These are phyloP conservation scores for Drosophila pachea DNA, from an alignment of 1,140 invertebrate species.

Conservation along the genomic window DNA sequence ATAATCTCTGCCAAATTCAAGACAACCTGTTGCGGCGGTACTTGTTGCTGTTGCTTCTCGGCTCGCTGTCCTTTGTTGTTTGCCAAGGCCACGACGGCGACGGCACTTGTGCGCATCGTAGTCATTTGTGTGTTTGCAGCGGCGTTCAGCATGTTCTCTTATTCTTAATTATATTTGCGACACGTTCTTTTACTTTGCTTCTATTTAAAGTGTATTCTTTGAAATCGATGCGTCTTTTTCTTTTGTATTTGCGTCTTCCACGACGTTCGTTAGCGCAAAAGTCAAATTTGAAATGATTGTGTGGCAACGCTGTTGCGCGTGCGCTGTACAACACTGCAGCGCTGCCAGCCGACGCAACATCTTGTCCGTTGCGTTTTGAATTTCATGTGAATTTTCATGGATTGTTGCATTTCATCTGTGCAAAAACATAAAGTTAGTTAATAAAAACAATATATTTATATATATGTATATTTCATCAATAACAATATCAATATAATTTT, in stretches of 20 bases:
- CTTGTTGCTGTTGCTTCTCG: slow-evolving; percentile 42
- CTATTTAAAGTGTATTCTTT: background rate
- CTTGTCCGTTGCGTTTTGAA: slow-evolving; percentile 24
- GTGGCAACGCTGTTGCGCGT: slow-evolving; percentile 45
- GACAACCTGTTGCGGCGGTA: slow-evolving; percentile 44
- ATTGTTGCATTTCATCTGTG: background rate
- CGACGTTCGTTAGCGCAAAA: slow-evolving; percentile 68
- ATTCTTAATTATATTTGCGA: background rate
- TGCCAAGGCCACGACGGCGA: slow-evolving; percentile 39
- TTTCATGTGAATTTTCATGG: background rate
- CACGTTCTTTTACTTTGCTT: background rate
- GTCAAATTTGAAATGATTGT: slow-evolving; percentile 52
- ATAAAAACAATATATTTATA: background rate
- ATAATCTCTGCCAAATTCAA: slow-evolving; percentile 57
- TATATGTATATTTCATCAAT: too few relatives aligned
- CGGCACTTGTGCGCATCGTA: slow-evolving; percentile 45
- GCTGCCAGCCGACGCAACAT: slow-evolving; percentile 25
- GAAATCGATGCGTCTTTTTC: slow-evolving; percentile 40
- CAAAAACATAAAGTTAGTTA: background rate
- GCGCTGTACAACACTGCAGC: slow-evolving; percentile 24
- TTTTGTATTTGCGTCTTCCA: slow-evolving; percentile 38
- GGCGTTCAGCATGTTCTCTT: slow-evolving; percentile 8
- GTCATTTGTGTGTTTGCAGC: slow-evolving; percentile 34
- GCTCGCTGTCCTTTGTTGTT: slow-evolving; percentile 43
- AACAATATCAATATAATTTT: too few relatives aligned